Base-by-base conservation (phyloP, 1,140 invertebrate species). In the Halictus rubicundus region DNA sequence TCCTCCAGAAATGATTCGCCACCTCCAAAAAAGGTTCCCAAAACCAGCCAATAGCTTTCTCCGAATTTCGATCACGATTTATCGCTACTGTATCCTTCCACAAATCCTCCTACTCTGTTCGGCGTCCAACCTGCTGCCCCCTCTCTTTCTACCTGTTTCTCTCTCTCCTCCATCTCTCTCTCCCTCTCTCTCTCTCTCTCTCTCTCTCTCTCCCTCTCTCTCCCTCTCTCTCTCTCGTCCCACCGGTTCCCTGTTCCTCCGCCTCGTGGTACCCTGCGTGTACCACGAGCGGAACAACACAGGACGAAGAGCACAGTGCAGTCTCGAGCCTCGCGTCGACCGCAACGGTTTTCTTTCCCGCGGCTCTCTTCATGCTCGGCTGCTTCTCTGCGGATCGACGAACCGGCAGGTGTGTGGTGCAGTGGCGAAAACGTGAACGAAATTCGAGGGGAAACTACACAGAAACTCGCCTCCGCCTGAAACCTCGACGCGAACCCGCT, bases 271-370 rank as follows among this genome's bases (percentile, higher is more conserved):
- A 57, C 39, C 23, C 74, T 66, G n/a, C 16, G 59, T 68, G 69
- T 49, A 66, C 32, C 75, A 65, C 57, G 77, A 59, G 52, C 25
- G 69, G 66, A 52, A 52, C 23, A 52, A 52, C 23, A 69, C 57
- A 68, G 54, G 37, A 72, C 69, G 81, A 68, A 69, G 68, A 39
- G 37, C 54, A 54, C n/a, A 63, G 63, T 78, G 59, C 80, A 89
- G 88, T 89, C 81, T 87, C 83, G 87, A 83, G 69, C 68, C 83
- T 87, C 88, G 83, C 80, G 88, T 87, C 75, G 81, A 74, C 66
- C 72, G 75, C 63, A 54, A 68, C 79, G 77, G 85, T 74, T 27
- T 78, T 46, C 12, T 49, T 19, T 59, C 39, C 21, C 49, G n/a
- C 21, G 71, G 8, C 42, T 37, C 42, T 25, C 16, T 78, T n/a